phyloP scores from a whole-genome alignment of 2,888 invertebrate genomes.

The Julus scanicus region DNA sequence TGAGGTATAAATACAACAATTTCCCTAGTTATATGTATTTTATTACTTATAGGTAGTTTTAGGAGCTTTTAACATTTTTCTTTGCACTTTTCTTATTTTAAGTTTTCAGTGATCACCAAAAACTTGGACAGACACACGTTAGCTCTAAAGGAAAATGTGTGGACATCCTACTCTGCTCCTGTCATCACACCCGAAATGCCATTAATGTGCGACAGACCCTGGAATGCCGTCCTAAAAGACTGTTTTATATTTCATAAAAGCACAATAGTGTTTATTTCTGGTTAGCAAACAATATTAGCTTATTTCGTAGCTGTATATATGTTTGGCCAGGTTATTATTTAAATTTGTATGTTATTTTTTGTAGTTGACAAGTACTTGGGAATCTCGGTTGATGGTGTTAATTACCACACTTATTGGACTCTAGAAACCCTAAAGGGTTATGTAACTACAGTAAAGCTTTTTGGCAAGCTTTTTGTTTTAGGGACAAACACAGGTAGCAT shows the following conservation, averaged over 20 bases:
- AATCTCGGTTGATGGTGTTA: background rate
- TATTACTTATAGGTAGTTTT: no score
- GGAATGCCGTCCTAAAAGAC: background rate
- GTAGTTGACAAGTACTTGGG: background rate
- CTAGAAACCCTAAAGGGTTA: background rate
- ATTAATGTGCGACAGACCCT: background rate
- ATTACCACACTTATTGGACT: background rate
- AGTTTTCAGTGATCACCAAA: background rate
- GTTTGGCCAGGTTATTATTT: background rate
- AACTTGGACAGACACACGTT: background rate
- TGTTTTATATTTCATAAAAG: constrained; percentile 10
- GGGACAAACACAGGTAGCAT: constrained; percentile 28
- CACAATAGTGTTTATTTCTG: background rate
- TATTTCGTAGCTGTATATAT: background rate
- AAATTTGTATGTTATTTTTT: background rate
- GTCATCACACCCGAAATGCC: background rate
- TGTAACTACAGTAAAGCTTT: background rate
- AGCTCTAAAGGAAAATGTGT: background rate
- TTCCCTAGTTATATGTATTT: no score
- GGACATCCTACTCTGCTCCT: constrained; percentile 17
- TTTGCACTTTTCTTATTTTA: no score
- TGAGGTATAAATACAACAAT: background rate
- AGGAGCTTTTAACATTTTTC: no score
- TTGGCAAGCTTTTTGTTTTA: constrained; percentile 4
- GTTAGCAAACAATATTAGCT: background rate